Evolutionary conservation across 2,888 invertebrate genomes (phyloP).

Genomic region (Maniola hyperantus): DNA sequence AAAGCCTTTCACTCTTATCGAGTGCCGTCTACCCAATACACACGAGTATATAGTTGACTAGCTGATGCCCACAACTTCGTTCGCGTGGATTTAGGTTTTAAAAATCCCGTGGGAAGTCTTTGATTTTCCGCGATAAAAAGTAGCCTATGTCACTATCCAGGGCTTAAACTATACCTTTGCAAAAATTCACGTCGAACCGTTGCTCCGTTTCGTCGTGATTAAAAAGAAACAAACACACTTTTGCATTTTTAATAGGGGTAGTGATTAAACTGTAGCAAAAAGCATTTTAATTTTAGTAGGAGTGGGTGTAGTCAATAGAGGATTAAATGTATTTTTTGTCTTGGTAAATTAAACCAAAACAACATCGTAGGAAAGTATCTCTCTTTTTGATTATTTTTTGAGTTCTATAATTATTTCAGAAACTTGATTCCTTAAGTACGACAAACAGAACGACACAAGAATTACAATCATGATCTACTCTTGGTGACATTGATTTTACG

Average conservation of each 20-base stretch:
- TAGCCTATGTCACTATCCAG: no score
- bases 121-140: no score
- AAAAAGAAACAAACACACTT: no score
- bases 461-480: constrained; percentile 22
- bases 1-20: constrained; percentile 81
- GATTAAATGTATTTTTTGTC: not conserved
- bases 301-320: not conserved
- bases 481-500: constrained; percentile 17
- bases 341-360: no score
- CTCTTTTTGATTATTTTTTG: not conserved
- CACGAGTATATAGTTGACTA: constrained; percentile 18
- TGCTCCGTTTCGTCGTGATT: no score
- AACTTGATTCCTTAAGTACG: constrained; percentile 7
- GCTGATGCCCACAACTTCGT: no score
- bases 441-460: constrained; percentile 3
- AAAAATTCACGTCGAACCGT: no score
- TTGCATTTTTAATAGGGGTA: no score
- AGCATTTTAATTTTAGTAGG: not conserved
- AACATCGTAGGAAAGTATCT: no score
- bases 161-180: no score
- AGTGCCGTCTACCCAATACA: constrained; percentile 41
- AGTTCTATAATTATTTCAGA: not conserved
- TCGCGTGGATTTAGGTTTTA: no score
- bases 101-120: no score
- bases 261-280: constrained; percentile 31